These are phyloP conservation scores for Chinchilla lanigera DNA, from an alignment of 2,113 vertebrate species.

Conservation along the genomic window DNA sequence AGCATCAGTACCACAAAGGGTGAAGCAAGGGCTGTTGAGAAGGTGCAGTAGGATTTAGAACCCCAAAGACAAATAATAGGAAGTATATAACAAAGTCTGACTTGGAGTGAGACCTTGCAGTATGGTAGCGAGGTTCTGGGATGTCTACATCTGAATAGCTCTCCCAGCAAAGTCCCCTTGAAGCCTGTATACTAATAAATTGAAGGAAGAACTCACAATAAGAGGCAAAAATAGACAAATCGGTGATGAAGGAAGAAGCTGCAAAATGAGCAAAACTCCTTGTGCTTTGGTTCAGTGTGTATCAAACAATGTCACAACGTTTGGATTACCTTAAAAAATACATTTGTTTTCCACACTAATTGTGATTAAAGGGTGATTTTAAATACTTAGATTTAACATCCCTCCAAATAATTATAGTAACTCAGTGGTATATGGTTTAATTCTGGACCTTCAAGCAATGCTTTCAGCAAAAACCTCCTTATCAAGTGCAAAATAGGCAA, in stretches of 20 bases:
- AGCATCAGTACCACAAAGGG: neutral
- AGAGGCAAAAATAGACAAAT: neutral
- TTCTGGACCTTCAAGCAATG: conserved; percentile 59
- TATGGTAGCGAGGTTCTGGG: neutral
- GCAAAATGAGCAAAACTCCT: neutral
- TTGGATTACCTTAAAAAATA: neutral
- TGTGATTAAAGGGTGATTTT: conserved; percentile 56
- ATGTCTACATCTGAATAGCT: neutral
- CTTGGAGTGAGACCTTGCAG: neutral
- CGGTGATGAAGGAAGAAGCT: neutral
- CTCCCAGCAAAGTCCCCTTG: neutral
- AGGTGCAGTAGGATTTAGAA: neutral
- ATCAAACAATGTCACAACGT: conserved; percentile 10
- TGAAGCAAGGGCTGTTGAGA: neutral
- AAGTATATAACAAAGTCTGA: neutral
- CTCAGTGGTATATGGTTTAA: conserved; percentile 54
- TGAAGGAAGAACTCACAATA: neutral
- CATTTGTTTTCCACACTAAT: conserved; percentile 49
- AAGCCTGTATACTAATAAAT: neutral
- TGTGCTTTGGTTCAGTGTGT: neutral
- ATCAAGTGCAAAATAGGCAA: conserved; percentile 54
- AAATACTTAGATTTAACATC: conserved; percentile 59
- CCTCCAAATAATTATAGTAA: conserved; percentile 48
- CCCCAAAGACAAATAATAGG: neutral
- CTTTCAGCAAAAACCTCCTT: conserved; percentile 60